Conservation (phyloP, 1,140 invertebrate genomes). For the Trypoxylus dichotomus region DNA sequence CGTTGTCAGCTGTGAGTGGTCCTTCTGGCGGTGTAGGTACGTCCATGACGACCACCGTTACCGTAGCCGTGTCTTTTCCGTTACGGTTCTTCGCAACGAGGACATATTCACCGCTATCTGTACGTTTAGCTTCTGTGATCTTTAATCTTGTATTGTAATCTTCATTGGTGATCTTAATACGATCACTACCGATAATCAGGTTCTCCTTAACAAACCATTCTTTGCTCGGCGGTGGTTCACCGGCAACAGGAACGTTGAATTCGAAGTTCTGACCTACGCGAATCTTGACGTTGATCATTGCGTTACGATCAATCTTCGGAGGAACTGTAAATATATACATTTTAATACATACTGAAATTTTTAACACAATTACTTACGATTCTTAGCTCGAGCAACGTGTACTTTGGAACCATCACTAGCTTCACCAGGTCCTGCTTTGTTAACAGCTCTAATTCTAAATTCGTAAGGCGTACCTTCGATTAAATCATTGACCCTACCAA, state of each 20-base stretch:
- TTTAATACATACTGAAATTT: constrained; percentile 9
- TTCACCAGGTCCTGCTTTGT: constrained; percentile 90
- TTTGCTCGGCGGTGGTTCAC: constrained; percentile 91
- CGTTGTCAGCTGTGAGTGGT: constrained; percentile 77
- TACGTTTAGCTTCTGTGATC: constrained; percentile 84
- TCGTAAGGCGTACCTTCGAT: constrained; percentile 91
- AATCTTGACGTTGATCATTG: constrained; percentile 89
- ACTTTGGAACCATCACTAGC: constrained; percentile 87
- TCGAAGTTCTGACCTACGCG: constrained; percentile 91
- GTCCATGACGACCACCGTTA: constrained; percentile 89
- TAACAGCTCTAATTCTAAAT: constrained; percentile 91
- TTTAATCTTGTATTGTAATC: constrained; percentile 87
- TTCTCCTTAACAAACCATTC: constrained; percentile 88
- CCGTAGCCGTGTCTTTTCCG: constrained; percentile 83
- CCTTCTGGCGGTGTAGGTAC: constrained; percentile 87
- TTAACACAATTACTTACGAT: constrained; percentile 62
- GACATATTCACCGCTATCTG: constrained; percentile 87
- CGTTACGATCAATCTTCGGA: constrained; percentile 92
- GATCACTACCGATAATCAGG: constrained; percentile 75
- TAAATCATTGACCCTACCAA: constrained; percentile 82
- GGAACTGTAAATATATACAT: constrained; percentile 62
- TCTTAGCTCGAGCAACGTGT: constrained; percentile 89
- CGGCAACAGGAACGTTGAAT: constrained; percentile 90
- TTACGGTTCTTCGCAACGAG: constrained; percentile 90
- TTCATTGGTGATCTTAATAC: constrained; percentile 81